Conservation (phyloP, 1,140 invertebrate species). For the Tetraneura akinire region DNA sequence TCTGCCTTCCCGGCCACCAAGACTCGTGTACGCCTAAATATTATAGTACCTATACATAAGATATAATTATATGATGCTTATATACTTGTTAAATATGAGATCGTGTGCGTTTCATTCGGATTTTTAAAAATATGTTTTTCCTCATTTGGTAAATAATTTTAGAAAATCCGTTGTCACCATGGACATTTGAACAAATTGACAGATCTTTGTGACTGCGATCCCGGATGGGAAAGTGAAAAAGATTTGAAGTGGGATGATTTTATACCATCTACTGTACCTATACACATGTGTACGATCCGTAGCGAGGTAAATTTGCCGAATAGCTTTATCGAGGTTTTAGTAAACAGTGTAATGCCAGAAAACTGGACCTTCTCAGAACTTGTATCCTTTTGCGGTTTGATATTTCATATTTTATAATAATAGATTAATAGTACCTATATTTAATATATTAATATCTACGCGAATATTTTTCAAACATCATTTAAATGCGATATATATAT, state of each 20-base stretch:
- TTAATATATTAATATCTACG: no score
- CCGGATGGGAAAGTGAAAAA: background rate
- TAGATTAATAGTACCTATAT: no score
- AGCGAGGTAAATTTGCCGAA: background rate
- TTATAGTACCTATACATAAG: no score
- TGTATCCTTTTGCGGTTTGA: conserved; percentile 2
- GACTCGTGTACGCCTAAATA: no score
- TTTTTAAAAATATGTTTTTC: background rate
- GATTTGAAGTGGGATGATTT: conserved; percentile 23
- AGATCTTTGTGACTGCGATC: conserved; percentile 15
- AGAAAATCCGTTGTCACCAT: conserved; percentile 27
- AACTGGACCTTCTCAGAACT: background rate
- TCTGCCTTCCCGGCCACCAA: no score
- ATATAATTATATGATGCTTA: no score
- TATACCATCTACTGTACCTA: conserved; percentile 4
- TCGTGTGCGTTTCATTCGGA: no score
- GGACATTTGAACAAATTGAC: conserved; percentile 1
- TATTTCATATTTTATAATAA: no score
- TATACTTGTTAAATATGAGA: no score
- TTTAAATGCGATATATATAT: no score
- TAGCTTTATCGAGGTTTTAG: background rate
- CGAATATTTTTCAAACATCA: no score
- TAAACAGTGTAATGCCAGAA: background rate
- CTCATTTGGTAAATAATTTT: background rate
- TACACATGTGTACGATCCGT: background rate